These are phyloP conservation scores for Coleophora flavipennella DNA, from an alignment of 2,888 invertebrate genomes.

Conservation along the genomic window DNA sequence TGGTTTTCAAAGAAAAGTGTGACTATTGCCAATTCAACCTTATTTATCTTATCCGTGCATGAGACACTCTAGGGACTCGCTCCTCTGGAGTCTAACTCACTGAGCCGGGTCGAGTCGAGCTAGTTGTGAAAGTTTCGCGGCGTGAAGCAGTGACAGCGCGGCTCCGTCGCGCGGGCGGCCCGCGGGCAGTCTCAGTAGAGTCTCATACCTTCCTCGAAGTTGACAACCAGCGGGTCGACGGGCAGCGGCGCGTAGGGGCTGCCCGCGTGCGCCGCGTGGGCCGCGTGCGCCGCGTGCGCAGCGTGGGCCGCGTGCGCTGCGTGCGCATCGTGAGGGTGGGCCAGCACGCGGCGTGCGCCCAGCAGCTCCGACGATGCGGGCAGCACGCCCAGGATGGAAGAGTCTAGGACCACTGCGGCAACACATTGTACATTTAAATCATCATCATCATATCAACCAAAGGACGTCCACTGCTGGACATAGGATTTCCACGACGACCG, in stretches of 20 bases:
- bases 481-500: no score
- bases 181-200: slow-evolving; percentile 72
- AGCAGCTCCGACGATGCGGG: slow-evolving; percentile 43
- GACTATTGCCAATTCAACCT: no score
- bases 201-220: slow-evolving; percentile 88
- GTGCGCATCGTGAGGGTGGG: slow-evolving; percentile 9
- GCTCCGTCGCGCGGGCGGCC: no score
- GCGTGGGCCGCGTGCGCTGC: slow-evolving; percentile 46
- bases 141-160: no score
- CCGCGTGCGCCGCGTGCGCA: slow-evolving; percentile 51
- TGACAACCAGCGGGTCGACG: slow-evolving; percentile 82
- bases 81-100: no score
- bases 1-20: no score
- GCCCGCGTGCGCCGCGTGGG: slow-evolving; percentile 40
- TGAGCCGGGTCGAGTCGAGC: no score
- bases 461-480: no score
- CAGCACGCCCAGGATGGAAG: slow-evolving; percentile 56
- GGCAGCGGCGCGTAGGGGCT: slow-evolving; percentile 58
- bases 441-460: neutral
- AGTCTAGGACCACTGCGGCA: slow-evolving; percentile 50
- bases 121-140: no score
- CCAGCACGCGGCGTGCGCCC: slow-evolving; percentile 41
- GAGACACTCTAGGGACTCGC: no score
- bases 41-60: no score
- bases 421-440: slow-evolving; percentile 5